Conservation (phyloP, 2,888 invertebrate species). For the Herminia tarsipennalis region DNA sequence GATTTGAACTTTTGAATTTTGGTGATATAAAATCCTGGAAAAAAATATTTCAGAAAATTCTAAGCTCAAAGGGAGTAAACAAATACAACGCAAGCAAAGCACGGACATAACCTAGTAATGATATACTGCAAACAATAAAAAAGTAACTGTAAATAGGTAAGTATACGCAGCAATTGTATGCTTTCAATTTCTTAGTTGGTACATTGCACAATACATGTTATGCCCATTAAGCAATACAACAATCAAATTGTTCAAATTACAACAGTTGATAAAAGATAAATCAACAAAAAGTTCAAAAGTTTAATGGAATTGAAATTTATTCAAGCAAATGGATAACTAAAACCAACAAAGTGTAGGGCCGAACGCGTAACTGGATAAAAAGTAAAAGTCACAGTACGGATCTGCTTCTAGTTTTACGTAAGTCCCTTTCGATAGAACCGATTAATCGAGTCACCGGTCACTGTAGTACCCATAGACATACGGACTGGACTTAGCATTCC, state of each 20-base stretch:
- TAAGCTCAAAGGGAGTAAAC: no score
- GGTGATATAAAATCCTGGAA: no score
- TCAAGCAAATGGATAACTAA: constrained; percentile 12
- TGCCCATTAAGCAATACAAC: neutral
- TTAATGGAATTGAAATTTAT: neutral
- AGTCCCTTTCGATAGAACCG: constrained; percentile 47
- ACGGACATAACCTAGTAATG: no score
- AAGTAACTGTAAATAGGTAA: no score
- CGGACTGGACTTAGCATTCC: no score
- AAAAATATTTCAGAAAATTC: no score
- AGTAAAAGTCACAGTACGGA: constrained; percentile 69
- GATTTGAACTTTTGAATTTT: no score
- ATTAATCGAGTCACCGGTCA: neutral
- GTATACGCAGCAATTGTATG: no score
- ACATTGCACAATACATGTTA: neutral
- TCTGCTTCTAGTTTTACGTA: constrained; percentile 70
- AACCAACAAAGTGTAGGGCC: constrained; percentile 41
- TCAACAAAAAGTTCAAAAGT: neutral
- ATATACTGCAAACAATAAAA: no score
- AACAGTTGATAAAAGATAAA: neutral
- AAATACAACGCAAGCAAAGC: no score
- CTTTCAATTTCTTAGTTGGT: neutral
- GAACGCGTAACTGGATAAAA: constrained; percentile 63
- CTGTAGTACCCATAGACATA: no score
- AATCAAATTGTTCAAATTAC: neutral